Evolutionary conservation across 2,113 vertebrate species (phyloP).

Genomic region (Gymnogyps californianus): DNA sequence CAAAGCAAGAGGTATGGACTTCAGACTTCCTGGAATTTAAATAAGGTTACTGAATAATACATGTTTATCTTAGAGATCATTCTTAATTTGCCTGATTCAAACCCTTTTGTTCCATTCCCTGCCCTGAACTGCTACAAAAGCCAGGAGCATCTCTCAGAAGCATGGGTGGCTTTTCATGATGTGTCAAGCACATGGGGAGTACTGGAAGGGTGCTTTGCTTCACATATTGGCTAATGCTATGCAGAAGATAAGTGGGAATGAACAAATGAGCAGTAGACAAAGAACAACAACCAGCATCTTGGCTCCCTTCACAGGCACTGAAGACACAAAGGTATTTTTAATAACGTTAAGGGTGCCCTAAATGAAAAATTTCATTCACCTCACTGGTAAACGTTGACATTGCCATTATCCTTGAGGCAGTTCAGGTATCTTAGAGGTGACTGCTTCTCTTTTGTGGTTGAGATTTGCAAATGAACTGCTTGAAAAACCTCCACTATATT

Average conservation of each 20-base stretch:
- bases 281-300: neutral
- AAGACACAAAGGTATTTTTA: neutral
- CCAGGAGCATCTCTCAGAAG: neutral
- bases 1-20: neutral
- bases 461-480: neutral
- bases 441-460: neutral
- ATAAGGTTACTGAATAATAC: conserved; percentile 15
- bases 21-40: conserved; percentile 23
- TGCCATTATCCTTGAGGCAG: neutral
- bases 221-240: neutral
- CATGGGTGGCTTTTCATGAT: neutral
- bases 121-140: neutral
- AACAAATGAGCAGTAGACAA: neutral
- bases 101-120: neutral
- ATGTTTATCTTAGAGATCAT: conserved; percentile 32
- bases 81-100: conserved; percentile 17
- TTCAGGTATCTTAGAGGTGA: neutral
- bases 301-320: neutral
- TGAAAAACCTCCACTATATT: neutral
- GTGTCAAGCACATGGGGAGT: neutral
- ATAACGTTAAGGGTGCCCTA: neutral
- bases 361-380: neutral
- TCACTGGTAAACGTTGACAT: neutral
- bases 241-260: neutral
- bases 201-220: neutral